phyloP scores from a whole-genome alignment of 2,888 invertebrate species.

The Xestia sexstrigata region DNA sequence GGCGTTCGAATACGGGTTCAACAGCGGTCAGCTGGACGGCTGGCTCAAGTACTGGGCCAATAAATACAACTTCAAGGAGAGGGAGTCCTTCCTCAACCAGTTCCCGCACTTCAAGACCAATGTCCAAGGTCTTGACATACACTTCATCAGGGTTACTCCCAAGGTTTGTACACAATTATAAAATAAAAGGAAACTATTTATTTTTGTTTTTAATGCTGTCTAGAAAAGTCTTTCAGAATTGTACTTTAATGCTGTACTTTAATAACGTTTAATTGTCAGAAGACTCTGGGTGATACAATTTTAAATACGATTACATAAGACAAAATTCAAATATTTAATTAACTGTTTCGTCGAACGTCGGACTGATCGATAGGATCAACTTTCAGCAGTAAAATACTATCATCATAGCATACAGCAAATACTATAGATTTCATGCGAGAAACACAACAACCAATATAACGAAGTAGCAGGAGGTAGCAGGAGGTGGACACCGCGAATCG shows the following conservation, averaged over 20 bases:
- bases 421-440: not conserved
- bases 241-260: too few relatives aligned
- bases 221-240: constrained; percentile 85
- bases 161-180: too few relatives aligned
- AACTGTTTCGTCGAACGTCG: not conserved
- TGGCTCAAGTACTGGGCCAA: constrained; percentile 94
- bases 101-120: constrained; percentile 94
- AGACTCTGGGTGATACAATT: not conserved
- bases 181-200: too few relatives aligned
- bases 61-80: constrained; percentile 91
- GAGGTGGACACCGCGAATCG: too few relatives aligned
- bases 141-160: constrained; percentile 88
- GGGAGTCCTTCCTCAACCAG: constrained; percentile 92
- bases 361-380: not conserved
- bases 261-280: too few relatives aligned
- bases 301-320: not conserved
- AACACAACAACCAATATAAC: too few relatives aligned
- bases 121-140: constrained; percentile 93
- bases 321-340: not conserved
- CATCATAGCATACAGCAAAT: not conserved
- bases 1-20: constrained; percentile 96
- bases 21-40: constrained; percentile 91
- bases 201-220: not conserved
- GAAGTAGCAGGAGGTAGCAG: too few relatives aligned
- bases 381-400: not conserved